Evolutionary conservation across 2,113 vertebrate genomes (phyloP).

Genomic region (Trinectes maculatus): DNA sequence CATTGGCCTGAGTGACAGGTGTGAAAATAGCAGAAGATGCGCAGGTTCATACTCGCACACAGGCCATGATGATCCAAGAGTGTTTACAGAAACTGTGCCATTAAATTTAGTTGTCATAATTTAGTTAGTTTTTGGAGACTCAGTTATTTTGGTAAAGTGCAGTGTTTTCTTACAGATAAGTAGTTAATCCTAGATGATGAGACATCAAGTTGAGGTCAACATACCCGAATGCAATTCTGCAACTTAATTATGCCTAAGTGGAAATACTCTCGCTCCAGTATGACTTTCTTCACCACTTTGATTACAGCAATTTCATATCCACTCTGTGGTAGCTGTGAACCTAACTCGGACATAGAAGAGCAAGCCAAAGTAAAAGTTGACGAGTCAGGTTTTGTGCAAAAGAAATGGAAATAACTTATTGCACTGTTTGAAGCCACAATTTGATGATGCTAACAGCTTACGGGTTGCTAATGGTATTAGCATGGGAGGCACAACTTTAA

Average conservation of each 20-base stretch:
- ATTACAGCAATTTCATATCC: background rate
- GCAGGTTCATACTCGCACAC: background rate
- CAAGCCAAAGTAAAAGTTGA: slow-evolving; percentile 3
- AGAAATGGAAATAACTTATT: slow-evolving; percentile 1
- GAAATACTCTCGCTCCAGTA: background rate
- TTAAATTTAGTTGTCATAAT: background rate
- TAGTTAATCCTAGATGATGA: background rate
- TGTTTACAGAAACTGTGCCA: background rate
- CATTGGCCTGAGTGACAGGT: slow-evolving; percentile 21
- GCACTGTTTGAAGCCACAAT: background rate
- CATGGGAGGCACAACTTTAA: background rate
- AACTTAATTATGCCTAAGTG: background rate
- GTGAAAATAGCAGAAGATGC: background rate
- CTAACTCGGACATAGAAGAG: slow-evolving; percentile 13
- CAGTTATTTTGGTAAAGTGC: background rate
- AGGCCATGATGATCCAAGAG: slow-evolving; percentile 9
- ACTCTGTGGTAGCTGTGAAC: background rate
- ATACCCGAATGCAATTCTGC: background rate
- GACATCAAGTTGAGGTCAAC: background rate
- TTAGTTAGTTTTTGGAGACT: background rate
- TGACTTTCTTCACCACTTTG: background rate
- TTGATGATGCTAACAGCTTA: background rate
- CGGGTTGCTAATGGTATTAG: background rate
- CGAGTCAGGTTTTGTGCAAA: background rate
- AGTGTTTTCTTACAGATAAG: background rate